Evolutionary conservation across 2,888 invertebrate species (phyloP).

Genomic region (Polymixis flavicincta): DNA sequence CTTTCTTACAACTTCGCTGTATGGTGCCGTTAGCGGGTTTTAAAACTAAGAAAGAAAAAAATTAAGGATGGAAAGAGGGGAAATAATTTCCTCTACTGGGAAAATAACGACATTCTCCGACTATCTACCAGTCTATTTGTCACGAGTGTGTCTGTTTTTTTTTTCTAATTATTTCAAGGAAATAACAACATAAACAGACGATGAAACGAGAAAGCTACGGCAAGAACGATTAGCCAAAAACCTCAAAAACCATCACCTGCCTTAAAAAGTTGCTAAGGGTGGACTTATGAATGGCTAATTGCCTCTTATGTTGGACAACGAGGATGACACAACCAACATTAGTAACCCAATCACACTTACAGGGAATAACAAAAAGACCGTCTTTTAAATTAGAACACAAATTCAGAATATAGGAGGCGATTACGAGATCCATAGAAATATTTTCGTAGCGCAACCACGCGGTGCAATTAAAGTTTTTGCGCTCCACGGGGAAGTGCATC

Average conservation of each 20-base stretch:
- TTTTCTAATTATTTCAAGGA: neutral
- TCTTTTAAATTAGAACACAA: conserved; percentile 21
- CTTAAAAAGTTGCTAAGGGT: neutral
- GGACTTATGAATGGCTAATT: neutral
- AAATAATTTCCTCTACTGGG: neutral
- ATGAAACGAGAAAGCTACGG: neutral
- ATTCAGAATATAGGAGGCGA: conserved; percentile 16
- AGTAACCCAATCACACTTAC: neutral
- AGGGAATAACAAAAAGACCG: conserved; percentile 1
- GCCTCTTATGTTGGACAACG: neutral
- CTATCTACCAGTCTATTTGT: neutral
- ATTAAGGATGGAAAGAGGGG: neutral
- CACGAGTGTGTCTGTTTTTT: neutral
- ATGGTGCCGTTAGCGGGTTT: neutral
- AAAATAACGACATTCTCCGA: neutral
- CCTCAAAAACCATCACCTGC: neutral
- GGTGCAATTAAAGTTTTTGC: conserved; percentile 85
- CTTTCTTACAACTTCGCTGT: neutral
- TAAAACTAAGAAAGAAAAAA: neutral
- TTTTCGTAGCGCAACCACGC: conserved; percentile 69
- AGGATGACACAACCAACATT: neutral
- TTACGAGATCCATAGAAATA: conserved; percentile 58
- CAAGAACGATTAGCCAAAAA: neutral
- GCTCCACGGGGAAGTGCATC: conserved; percentile 72
- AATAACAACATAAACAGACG: neutral